phyloP scores from a whole-genome alignment of 2,797 vertebrate genomes.

The Graptemys geographica region DNA sequence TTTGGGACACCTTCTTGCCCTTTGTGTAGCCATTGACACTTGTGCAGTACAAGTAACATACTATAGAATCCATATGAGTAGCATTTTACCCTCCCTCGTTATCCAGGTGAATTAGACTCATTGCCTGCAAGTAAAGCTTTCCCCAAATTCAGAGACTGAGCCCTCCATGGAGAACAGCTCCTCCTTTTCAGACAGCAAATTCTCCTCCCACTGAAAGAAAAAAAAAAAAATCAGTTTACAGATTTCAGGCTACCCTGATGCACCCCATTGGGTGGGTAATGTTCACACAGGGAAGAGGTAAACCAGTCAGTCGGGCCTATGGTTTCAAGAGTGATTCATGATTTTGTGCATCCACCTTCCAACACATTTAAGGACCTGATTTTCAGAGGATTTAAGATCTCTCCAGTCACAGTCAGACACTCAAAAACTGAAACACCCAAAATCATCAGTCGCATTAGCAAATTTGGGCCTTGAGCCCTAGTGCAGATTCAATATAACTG shows the following conservation, averaged over 20 bases:
- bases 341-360: neutral
- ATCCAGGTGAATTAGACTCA: neutral
- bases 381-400: neutral
- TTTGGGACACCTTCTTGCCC: neutral
- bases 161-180: neutral
- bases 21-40: no score
- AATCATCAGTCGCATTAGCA: neutral
- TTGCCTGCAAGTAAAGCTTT: neutral
- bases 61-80: neutral
- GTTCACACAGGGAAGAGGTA: neutral
- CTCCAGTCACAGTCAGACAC: neutral
- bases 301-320: neutral
- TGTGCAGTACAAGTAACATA: no score
- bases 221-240: neutral
- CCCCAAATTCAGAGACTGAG: neutral
- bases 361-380: neutral
- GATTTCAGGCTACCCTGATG: neutral
- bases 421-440: neutral
- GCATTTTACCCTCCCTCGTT: neutral
- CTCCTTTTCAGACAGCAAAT: neutral
- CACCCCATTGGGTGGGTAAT: neutral
- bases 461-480: neutral
- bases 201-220: neutral
- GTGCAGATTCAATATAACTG: neutral
- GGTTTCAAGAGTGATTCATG: neutral